Conservation (phyloP, 2,888 invertebrate species). For the Horisme vitalbata region DNA sequence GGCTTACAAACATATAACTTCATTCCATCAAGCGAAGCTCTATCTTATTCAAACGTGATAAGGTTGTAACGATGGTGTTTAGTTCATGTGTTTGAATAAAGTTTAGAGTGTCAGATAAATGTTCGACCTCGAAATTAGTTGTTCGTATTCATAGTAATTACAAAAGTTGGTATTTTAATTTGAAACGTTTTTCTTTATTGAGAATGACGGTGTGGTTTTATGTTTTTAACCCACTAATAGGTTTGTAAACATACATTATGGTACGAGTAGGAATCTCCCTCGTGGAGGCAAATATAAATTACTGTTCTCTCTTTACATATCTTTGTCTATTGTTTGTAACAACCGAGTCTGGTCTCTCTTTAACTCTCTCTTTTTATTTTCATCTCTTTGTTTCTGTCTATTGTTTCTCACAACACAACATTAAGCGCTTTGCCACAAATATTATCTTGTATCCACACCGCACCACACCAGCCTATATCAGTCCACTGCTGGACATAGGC, state of each 20-base stretch:
- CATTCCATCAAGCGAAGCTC: constrained; percentile 24
- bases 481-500: too few species aligned
- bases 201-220: constrained; percentile 44
- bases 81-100: constrained; percentile 19
- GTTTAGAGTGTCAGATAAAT: constrained; percentile 75
- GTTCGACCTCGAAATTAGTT: constrained; percentile 72
- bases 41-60: constrained; percentile 33
- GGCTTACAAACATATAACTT: constrained; percentile 39
- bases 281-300: too few species aligned
- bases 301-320: too few species aligned
- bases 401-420: too few species aligned
- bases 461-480: too few species aligned
- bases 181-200: constrained; percentile 46
- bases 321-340: too few species aligned
- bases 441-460: too few species aligned
- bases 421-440: too few species aligned
- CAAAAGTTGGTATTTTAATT: constrained; percentile 60
- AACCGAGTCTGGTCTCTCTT: too few species aligned
- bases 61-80: background rate
- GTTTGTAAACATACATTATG: background rate
- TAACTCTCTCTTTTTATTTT: too few species aligned
- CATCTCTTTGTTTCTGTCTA: too few species aligned
- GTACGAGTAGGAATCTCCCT: too few species aligned
- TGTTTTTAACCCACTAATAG: constrained; percentile 8
- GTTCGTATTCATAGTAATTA: constrained; percentile 77